Base-by-base conservation (phyloP, 2,888 invertebrate species). In the Himalopsyche tibetana region DNA sequence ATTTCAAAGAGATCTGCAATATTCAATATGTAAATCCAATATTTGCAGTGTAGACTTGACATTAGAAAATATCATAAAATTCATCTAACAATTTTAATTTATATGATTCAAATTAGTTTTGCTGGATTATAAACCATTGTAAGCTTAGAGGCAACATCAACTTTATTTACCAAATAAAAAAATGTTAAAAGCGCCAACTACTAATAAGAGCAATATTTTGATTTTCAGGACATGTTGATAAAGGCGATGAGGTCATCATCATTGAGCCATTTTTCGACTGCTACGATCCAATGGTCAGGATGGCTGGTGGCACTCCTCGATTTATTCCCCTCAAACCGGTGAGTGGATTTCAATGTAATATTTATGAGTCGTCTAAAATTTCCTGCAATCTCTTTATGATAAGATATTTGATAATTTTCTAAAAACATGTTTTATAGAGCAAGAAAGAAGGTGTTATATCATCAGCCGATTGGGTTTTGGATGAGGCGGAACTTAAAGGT, bases 181-280 rank as follows among this genome's bases (percentile, higher is more conserved):
- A n/a, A 12, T 36, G n/a, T 36, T 40, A 40, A 4, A 4, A 17
- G 80, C 40, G 40, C n/a, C 40, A 38, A 45, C 9, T 9, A 45
- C 9, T 8, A 8, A 45, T 51, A 51, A 4, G 51, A 15, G 51
- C 4, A 17, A 42, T 81, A 56, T 42, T 17, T 8, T 63, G 19
- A 3, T 28, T 8, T 81, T 51, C 92, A 92, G 97, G 98, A 8
- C 97, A 98, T 90, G 95, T 99, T 11, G 96, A 97, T 89, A 94
- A 94, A 1, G 98, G 96, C 0, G 97, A 97, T 91, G 97, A 99
- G 93, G 98, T 98, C 85, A 98, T 99, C 87, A 97, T 99, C 40
- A 98, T 99, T 89, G 99, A 99, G 91, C 99, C 99, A 0, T 99
- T 96, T 92, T 99, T 98, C 91, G 99, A 99, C 92, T 99, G 99